These are phyloP conservation scores for Macquaria ambigua DNA, from an alignment of 2,113 vertebrate species.

Conservation along the genomic window DNA sequence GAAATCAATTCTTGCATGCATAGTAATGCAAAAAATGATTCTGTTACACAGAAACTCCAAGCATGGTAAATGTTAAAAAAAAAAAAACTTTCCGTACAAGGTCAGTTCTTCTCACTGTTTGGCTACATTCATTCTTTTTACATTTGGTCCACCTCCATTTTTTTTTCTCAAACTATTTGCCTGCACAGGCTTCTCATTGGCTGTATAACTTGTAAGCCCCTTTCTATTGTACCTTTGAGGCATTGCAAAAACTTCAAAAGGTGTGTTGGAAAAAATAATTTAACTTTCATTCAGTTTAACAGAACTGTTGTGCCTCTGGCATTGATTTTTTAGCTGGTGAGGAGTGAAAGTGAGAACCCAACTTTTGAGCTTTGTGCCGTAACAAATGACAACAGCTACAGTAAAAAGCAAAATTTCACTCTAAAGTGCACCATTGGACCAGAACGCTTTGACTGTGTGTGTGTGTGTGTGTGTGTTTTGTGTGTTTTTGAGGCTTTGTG, in stretches of 20 bases:
- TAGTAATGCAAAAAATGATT: conserved; percentile 8
- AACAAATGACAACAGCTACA: conserved; percentile 61
- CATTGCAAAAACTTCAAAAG: conserved; percentile 72
- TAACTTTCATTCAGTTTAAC: conserved; percentile 66
- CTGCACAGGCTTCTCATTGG: conserved; percentile 43
- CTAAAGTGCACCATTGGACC: conserved; percentile 11
- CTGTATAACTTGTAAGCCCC: conserved; percentile 46
- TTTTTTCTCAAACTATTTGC: conserved; percentile 47
- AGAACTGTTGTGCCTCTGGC: conserved; percentile 54
- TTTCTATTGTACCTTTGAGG: conserved; percentile 66
- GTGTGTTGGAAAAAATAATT: conserved; percentile 70
- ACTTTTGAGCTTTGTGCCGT: conserved; percentile 62
- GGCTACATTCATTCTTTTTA: conserved; percentile 28
- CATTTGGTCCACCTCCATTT: conserved; percentile 35
- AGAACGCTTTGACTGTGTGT: neutral
- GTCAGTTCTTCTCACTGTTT: conserved; percentile 38
- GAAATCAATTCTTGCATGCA: conserved; percentile 6
- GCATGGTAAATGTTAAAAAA: neutral
- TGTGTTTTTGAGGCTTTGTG: neutral
- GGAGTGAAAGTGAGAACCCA: conserved; percentile 40
- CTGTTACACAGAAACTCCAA: conserved; percentile 1
- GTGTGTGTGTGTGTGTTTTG: neutral
- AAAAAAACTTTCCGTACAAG: conserved; percentile 12
- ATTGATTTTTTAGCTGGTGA: conserved; percentile 28
- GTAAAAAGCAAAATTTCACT: conserved; percentile 30